phyloP scores from a whole-genome alignment of 2,797 vertebrate genomes.

The Cynopterus sphinx region DNA sequence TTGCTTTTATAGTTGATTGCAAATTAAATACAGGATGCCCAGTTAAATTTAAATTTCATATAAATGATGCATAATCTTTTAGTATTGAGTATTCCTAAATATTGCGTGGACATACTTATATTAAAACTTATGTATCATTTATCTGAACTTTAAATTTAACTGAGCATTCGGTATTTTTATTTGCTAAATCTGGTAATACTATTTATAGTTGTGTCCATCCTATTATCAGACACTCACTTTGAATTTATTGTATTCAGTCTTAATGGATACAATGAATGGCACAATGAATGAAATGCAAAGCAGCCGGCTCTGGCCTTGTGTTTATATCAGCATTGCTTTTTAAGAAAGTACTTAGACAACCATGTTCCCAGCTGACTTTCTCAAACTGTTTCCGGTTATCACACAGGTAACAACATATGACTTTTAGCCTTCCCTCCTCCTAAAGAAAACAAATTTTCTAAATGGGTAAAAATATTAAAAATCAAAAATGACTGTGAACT shows the following conservation, averaged over 20 bases:
- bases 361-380: background rate
- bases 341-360: background rate
- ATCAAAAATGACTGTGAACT: conserved; percentile 53
- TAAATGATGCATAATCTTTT: background rate
- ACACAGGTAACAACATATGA: background rate
- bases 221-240: background rate
- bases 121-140: background rate
- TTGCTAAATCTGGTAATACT: background rate
- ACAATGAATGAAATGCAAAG: background rate
- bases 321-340: background rate
- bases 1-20: background rate
- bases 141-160: background rate
- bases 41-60: conserved; percentile 31
- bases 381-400: background rate
- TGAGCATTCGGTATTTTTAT: background rate
- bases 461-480: conserved; percentile 50
- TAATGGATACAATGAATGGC: background rate
- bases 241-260: background rate
- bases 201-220: background rate
- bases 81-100: background rate
- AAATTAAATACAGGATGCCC: background rate
- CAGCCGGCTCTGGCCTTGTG: background rate
- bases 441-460: conserved; percentile 51
- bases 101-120: background rate
- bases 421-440: conserved; percentile 33